Base-by-base conservation (phyloP, 2,888 invertebrate species). In the Acanthoscelides obtectus region DNA sequence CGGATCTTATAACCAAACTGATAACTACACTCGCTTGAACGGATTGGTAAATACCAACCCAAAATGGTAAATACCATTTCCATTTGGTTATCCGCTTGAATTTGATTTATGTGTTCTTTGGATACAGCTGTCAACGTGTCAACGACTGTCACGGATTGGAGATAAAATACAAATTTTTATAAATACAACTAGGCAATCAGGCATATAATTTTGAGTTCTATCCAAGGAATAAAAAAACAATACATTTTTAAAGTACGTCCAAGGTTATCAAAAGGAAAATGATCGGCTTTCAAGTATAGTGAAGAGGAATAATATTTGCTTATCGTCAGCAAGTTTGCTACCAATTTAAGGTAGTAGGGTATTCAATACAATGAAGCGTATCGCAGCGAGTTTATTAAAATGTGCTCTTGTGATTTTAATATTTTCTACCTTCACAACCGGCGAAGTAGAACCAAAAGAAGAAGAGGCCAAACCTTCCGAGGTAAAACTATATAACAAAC, bases 361-460 rank as follows among this genome's bases (percentile, higher is more conserved):
- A 12, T 45, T 12, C 17, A 45, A 17, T 45, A 45, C 45, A 45
- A 45, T 45, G 45, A 12, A 45, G 17, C 45, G 5, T 45, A 17
- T 6, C 17, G 45, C 17, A 45, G 45, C 1, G 17, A 45, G 45
- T 66, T 66, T 66, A 20, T 67, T 69, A 67, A 73, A 66, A 72
- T 73, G 71, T 69, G 22, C 65, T 27, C 21, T 71, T 12, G 21
- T 74, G 67, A 2, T 69, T 19, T n/a, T 72, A 27, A 72, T 67
- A 20, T 71, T 67, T 68, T 71, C 63, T 22, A 69, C 68, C n/a
- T 66, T 72, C 21, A 68, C 70, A 69, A 68, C 20, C 20, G 74
- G 72, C 64, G 78, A 77, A 20, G 71, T 75, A 0, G 76, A 75
- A 69, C 77, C 77, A 0, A 77, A 77, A 69, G 77, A 76, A 71